Percentiles rank a stretch among this genome's conserved stretches.
These are phyloP conservation scores for Pheosia tremula DNA, from an alignment of 2,888 invertebrate species.

Conservation along the genomic window DNA sequence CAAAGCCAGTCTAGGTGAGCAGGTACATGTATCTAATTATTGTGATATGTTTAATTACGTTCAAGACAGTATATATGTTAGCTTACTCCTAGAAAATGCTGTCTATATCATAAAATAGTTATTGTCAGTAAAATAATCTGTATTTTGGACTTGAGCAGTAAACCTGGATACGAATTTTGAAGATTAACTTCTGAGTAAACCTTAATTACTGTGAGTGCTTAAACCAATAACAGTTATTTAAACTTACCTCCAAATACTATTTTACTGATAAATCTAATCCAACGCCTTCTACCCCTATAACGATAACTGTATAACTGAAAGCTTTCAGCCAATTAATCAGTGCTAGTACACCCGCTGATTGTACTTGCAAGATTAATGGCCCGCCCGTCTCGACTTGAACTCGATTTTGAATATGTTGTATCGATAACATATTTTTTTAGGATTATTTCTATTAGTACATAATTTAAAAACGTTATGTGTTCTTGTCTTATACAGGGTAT, in stretches of 20 bases:
- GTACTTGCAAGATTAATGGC: constrained; percentile 5
- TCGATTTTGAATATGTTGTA: constrained; percentile 4
- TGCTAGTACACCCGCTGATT: background rate
- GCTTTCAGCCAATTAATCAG: constrained; percentile 7
- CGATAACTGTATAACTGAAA: background rate
- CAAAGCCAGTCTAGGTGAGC: too few relatives aligned
- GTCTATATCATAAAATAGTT: too few relatives aligned
- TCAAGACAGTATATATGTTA: too few relatives aligned
- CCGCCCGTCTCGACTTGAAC: background rate
- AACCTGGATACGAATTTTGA: background rate
- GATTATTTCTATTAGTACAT: background rate
- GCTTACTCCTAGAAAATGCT: too few relatives aligned
- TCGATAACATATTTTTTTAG: background rate
- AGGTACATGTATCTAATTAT: too few relatives aligned
- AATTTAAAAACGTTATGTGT: too few relatives aligned
- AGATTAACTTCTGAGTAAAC: background rate
- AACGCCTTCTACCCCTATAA: background rate
- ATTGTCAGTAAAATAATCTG: too few relatives aligned
- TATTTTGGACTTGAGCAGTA: too few relatives aligned
- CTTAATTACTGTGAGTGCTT: background rate
- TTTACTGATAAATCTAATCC: background rate
- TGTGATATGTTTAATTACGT: too few relatives aligned
- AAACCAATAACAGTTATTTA: background rate
- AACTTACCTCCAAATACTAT: background rate
- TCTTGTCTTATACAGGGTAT: too few relatives aligned